These are phyloP conservation scores for Xylocampa areola DNA, from an alignment of 2,888 invertebrate genomes.

Conservation along the genomic window DNA sequence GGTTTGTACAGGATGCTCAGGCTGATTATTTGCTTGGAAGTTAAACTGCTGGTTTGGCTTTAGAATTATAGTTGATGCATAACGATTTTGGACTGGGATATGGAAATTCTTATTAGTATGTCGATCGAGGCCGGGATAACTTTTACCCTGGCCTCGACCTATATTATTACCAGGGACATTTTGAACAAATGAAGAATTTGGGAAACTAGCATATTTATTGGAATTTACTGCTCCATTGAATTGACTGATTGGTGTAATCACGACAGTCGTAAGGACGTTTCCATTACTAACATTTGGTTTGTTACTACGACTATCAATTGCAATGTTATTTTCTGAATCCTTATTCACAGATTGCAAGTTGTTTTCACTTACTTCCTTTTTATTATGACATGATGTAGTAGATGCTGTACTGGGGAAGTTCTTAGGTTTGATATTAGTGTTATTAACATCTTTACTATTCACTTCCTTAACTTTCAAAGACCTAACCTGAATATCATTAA, in stretches of 20 bases:
- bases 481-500: background rate
- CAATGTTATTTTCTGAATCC: background rate
- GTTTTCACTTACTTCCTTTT: constrained; percentile 8
- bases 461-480: background rate
- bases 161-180: constrained; percentile 4
- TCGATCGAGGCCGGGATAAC: no score
- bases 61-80: constrained; percentile 27
- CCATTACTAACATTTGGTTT: background rate
- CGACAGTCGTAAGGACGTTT: background rate
- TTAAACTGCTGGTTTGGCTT: constrained; percentile 22
- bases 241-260: constrained; percentile 1
- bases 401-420: background rate
- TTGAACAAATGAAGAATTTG: background rate
- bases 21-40: background rate
- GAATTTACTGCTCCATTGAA: background rate
- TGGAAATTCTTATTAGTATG: constrained; percentile 11
- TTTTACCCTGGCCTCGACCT: background rate
- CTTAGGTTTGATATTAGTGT: constrained; percentile 3
- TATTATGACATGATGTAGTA: constrained; percentile 4
- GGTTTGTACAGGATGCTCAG: background rate
- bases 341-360: background rate
- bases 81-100: constrained; percentile 14
- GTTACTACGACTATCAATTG: background rate
- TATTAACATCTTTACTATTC: constrained; percentile 6
- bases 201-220: background rate